phyloP scores from a whole-genome alignment of 1,140 invertebrate genomes.

The Drosophila grimshawi region DNA sequence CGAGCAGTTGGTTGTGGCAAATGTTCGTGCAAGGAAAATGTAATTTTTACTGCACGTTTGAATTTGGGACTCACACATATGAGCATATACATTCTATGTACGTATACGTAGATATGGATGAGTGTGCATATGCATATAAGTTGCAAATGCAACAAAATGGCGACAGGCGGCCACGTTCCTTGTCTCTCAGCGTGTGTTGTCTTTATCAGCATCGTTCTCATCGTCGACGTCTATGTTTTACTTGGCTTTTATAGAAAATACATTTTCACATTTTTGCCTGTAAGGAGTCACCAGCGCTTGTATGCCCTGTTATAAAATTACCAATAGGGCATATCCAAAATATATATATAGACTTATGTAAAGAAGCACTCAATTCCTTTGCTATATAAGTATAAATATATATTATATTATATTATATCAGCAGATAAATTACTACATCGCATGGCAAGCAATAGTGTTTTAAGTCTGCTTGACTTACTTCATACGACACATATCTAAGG shows the following conservation, averaged over 20 bases:
- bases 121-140: slow-evolving; percentile 66
- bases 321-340: background rate
- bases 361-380: no score
- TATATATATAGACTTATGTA: background rate
- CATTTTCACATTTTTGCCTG: slow-evolving; percentile 65
- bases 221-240: slow-evolving; percentile 52
- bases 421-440: background rate
- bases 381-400: no score
- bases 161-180: slow-evolving; percentile 64
- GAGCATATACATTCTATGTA: background rate
- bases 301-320: slow-evolving; percentile 1
- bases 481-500: slow-evolving; percentile 15
- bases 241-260: slow-evolving; percentile 72
- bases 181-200: slow-evolving; percentile 62
- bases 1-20: slow-evolving; percentile 69
- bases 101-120: background rate
- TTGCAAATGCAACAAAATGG: slow-evolving; percentile 80
- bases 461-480: background rate
- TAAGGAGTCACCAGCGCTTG: slow-evolving; percentile 44
- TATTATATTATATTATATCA: background rate
- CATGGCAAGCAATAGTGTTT: background rate
- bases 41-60: slow-evolving; percentile 76
- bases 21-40: slow-evolving; percentile 78
- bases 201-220: slow-evolving; percentile 76
- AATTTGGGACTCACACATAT: slow-evolving; percentile 14